Base-by-base conservation (phyloP, 2,113 vertebrate species). In the Protobothrops flavoviridis region DNA sequence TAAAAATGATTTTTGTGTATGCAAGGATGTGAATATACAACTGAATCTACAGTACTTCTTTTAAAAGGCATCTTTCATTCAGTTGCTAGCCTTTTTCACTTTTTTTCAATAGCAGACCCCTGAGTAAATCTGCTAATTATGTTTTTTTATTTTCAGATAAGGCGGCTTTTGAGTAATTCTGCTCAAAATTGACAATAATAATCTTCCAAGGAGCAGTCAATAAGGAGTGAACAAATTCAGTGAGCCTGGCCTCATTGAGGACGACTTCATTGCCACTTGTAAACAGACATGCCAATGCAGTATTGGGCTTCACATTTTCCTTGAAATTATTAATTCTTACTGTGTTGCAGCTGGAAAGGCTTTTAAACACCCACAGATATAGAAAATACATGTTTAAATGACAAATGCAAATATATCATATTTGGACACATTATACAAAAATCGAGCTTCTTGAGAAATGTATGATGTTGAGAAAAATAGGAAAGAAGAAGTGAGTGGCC, bases 1-100 rank as follows among this genome's bases (percentile, higher is more conserved):
- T 96, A 94, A 95, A 96, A 94, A 96, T 96, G 95, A 94, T 74
- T 94, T 3, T 91, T 93, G 0, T 89, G 92, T 89, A 89, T 2
- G 3, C 0, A 0, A 91, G 93, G 88, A 91, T 1, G 0, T 86
- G 90, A 93, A 94, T 74, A 85, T 0, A 0, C 0, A 0, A 88
- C 45, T 92, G 94, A 95, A 90, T 96, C 96, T 96, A 95, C 94
- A 81, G 21, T 50, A 95, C 88, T 39, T 93, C 17, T 92, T 57
- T 55, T 94, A 92, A 90, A 95, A 91, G 26, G 33, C 69, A 94
- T 93, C 94, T 95, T 52, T 87, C 29, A 61, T 61, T 69, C 29
- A 6, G 61, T 29, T 0, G 0, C 87, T 69, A 90, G 59, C 74
- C 91, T 50, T 33, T 33, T 91, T 95, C 57, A 33, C 56, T 93